These are phyloP conservation scores for Isotomurus palustris DNA, from an alignment of 2,888 invertebrate species.

Conservation along the genomic window DNA sequence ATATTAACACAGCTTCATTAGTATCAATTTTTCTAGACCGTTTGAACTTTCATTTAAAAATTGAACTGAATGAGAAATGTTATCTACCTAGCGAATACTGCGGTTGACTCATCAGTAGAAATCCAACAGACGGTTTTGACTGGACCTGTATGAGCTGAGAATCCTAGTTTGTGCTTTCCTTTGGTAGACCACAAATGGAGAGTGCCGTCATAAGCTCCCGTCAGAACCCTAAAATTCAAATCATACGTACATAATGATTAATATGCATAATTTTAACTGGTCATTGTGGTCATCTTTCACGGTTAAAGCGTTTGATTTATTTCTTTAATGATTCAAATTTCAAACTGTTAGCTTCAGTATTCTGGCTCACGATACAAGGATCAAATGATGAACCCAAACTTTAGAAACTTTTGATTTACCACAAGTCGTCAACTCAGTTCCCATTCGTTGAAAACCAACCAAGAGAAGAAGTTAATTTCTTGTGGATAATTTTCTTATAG, in stretches of 20 bases:
- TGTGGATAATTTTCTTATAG: conserved; percentile 20
- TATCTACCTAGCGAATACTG: conserved; percentile 63
- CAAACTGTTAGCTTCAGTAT: conserved; percentile 33
- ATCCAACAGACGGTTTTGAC: conserved; percentile 88
- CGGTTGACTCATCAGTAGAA: conserved; percentile 60
- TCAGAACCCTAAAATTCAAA: conserved; percentile 71
- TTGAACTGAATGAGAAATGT: not conserved
- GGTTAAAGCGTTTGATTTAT: too few relatives aligned
- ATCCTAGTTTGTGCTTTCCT: conserved; percentile 75
- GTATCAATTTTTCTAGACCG: not conserved
- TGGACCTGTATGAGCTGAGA: conserved; percentile 80
- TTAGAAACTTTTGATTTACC: conserved; percentile 42
- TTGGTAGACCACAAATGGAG: conserved; percentile 82
- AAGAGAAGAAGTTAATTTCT: conserved; percentile 37
- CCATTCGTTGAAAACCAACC: conserved; percentile 14
- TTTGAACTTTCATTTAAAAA: not conserved
- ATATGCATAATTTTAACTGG: too few relatives aligned
- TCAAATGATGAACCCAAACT: conserved; percentile 32
- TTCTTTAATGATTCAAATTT: too few relatives aligned
- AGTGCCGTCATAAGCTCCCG: conserved; percentile 90
- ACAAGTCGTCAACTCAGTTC: conserved; percentile 45
- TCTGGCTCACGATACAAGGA: conserved; percentile 27
- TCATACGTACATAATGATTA: too few relatives aligned
- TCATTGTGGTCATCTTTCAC: too few relatives aligned
- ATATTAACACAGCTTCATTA: conserved; percentile 1